phyloP scores from a whole-genome alignment of 1,140 invertebrate species.

The Geopemphigus sp. region DNA sequence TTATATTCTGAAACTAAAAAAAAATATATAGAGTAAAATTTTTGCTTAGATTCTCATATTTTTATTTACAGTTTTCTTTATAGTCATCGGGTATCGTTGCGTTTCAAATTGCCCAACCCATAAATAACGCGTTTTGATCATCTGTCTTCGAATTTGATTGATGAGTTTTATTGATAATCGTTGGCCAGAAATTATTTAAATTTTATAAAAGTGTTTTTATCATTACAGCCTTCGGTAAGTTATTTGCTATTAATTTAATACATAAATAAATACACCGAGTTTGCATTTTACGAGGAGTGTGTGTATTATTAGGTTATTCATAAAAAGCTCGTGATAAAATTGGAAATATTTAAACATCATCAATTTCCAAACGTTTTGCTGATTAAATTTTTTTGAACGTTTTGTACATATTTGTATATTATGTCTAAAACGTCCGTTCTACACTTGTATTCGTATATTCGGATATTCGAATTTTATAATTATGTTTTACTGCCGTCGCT shows the following conservation, averaged over 20 bases:
- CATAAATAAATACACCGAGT: neutral
- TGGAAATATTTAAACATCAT: neutral
- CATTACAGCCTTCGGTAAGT: too few relatives aligned
- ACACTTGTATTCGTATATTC: too few relatives aligned
- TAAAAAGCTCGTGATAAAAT: neutral
- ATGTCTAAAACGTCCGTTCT: too few relatives aligned
- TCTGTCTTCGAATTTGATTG: constrained; percentile 17
- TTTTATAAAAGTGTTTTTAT: too few relatives aligned
- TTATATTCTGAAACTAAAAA: neutral
- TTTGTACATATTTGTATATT: too few relatives aligned
- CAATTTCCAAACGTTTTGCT: neutral
- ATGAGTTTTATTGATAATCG: constrained; percentile 7
- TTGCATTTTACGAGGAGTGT: too few relatives aligned
- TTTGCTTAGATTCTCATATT: constrained; percentile 9
- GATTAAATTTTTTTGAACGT: too few relatives aligned
- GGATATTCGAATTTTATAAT: too few relatives aligned
- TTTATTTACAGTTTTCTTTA: neutral
- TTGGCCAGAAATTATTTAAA: constrained; percentile 1
- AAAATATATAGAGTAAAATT: neutral
- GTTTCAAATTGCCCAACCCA: neutral
- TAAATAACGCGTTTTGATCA: constrained; percentile 26
- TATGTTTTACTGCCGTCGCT: too few relatives aligned
- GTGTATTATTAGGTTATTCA: neutral
- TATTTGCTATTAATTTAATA: neutral
- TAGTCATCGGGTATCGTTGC: neutral